Evolutionary conservation across 1,140 invertebrate species (phyloP).

Genomic region (Conopomorpha cramerella): DNA sequence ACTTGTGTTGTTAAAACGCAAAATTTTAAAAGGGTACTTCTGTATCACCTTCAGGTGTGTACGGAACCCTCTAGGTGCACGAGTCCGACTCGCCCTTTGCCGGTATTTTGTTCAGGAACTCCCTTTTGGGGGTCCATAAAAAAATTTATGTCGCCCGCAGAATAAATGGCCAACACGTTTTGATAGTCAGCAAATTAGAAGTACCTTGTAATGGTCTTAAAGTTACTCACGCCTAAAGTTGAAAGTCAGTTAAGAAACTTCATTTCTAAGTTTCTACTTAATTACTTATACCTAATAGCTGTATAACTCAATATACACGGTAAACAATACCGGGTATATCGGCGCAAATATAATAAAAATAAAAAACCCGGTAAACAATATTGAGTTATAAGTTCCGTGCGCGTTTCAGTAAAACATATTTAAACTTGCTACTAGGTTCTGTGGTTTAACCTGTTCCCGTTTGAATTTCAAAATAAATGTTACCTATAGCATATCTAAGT

Average conservation of each 20-base stretch:
- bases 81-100: too few species aligned
- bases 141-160: conserved; percentile 2
- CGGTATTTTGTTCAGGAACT: too few species aligned
- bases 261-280: background rate
- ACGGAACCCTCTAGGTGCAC: too few species aligned
- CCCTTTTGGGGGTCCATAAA: too few species aligned
- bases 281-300: background rate
- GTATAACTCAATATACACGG: background rate
- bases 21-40: too few species aligned
- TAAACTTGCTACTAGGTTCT: background rate
- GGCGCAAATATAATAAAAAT: background rate
- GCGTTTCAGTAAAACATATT: background rate
- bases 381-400: too few species aligned
- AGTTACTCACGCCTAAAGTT: too few species aligned
- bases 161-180: background rate
- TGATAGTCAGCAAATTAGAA: background rate
- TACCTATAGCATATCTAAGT: too few species aligned
- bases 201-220: background rate
- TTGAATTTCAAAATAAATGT: background rate
- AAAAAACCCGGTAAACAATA: too few species aligned
- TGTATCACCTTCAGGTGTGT: too few species aligned
- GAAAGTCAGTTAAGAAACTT: background rate
- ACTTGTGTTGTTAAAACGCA: too few species aligned
- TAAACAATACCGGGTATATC: background rate
- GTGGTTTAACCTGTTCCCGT: background rate